Percentiles rank a stretch among this genome's conserved stretches.
phyloP scores from a whole-genome alignment of 2,113 vertebrate genomes.

The Oncorhynchus gorbuscha region DNA sequence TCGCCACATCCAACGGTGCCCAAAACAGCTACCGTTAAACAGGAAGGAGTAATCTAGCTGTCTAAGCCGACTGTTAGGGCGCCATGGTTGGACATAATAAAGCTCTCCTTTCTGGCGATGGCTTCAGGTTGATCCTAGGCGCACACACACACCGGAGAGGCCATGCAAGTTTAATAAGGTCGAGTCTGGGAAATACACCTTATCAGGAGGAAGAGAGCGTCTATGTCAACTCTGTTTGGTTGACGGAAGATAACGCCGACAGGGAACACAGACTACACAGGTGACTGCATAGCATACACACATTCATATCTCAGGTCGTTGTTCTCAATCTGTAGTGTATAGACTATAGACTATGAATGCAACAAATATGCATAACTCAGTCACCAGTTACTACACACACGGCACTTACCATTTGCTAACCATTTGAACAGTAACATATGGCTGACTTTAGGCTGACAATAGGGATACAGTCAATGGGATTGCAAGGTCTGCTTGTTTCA shows the following conservation, averaged over 20 bases:
- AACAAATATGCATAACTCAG: too few species aligned
- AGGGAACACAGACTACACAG: too few species aligned
- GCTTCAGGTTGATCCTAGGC: neutral
- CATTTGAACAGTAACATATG: too few species aligned
- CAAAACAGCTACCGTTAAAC: neutral
- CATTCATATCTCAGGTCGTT: too few species aligned
- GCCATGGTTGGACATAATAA: neutral
- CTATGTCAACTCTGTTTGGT: neutral
- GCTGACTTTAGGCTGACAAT: neutral
- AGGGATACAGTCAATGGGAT: neutral
- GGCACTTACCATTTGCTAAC: too few species aligned
- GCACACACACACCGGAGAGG: neutral
- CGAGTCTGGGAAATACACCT: neutral
- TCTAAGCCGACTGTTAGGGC: neutral
- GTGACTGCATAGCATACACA: too few species aligned
- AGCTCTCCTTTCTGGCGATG: neutral
- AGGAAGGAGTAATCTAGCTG: neutral
- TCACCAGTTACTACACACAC: too few species aligned
- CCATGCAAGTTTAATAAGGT: conserved; percentile 4
- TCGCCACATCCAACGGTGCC: neutral
- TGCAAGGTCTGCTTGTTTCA: neutral
- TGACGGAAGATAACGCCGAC: neutral
- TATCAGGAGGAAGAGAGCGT: neutral
- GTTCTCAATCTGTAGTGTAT: too few species aligned
- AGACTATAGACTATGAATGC: too few species aligned